These are phyloP conservation scores for Torymus texanus DNA, from an alignment of 2,888 invertebrate species.

Conservation along the genomic window DNA sequence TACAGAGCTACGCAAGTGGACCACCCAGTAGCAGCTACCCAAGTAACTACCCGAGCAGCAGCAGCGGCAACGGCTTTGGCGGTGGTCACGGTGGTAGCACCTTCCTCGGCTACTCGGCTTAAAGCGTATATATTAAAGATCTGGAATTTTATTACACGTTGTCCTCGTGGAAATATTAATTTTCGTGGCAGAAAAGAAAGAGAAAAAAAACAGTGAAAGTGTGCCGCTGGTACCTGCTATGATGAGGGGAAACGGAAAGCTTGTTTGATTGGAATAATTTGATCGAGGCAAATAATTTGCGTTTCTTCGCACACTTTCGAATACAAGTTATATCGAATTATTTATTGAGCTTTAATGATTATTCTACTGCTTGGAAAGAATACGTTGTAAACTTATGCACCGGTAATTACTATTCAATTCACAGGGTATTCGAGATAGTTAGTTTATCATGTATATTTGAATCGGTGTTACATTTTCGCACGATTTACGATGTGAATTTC, in stretches of 20 bases:
- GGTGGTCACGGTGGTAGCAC: conserved; percentile 51
- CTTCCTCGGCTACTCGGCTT: conserved; percentile 53
- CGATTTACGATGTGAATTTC: no score
- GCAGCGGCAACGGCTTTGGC: conserved; percentile 11
- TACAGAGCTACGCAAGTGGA: conserved; percentile 41
- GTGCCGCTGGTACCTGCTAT: no score
- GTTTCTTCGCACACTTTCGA: not conserved
- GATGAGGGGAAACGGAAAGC: not conserved
- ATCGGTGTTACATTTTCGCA: no score
- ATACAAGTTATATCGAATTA: conserved; percentile 3
- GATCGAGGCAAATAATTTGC: no score
- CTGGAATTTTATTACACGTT: not conserved
- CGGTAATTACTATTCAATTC: no score
- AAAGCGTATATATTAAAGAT: conserved; percentile 1
- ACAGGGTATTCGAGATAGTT: no score
- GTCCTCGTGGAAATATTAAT: conserved; percentile 39
- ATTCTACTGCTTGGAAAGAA: not conserved
- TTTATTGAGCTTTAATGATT: conserved; percentile 29
- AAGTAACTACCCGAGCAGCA: conserved; percentile 41
- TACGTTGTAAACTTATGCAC: not conserved
- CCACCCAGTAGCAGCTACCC: conserved; percentile 38
- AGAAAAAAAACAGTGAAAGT: not conserved
- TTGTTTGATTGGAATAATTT: not conserved
- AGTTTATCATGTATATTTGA: no score
- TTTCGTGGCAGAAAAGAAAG: not conserved